phyloP scores from a whole-genome alignment of 2,797 vertebrate genomes.

The Falco columbarius region DNA sequence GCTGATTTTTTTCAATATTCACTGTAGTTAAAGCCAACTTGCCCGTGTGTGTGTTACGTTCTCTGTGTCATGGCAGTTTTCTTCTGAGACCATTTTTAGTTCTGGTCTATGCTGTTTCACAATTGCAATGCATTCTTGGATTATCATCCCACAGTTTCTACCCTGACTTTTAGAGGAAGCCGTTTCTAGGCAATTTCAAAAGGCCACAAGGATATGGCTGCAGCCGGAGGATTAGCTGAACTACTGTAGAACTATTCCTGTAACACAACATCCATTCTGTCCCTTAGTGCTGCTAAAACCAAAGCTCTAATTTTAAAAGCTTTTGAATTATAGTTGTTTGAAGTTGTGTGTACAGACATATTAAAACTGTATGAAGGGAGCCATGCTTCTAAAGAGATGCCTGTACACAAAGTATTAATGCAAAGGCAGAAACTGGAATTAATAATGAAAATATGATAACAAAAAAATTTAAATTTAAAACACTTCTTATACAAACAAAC shows the following conservation, averaged over 20 bases:
- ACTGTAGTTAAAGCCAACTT: neutral
- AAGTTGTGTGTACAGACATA: neutral
- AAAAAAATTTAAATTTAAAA: neutral
- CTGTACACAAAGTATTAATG: neutral
- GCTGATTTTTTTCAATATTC: neutral
- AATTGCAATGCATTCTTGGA: neutral
- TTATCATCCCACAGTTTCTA: neutral
- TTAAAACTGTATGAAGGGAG: neutral
- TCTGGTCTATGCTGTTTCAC: neutral
- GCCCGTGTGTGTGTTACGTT: neutral
- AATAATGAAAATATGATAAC: neutral
- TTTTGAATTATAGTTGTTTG: neutral
- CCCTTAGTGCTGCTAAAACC: neutral
- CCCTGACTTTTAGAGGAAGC: neutral
- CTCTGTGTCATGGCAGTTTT: neutral
- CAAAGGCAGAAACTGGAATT: neutral
- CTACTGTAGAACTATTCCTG: neutral
- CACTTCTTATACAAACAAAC: too few species aligned
- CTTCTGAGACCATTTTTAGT: neutral
- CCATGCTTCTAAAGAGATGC: neutral
- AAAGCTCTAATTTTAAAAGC: neutral
- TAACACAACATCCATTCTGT: neutral
- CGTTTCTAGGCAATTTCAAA: constrained; percentile 1
- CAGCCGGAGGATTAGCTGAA: neutral
- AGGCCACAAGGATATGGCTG: neutral